phyloP scores from a whole-genome alignment of 1,140 invertebrate genomes.

The Rhynchophorus ferrugineus region DNA sequence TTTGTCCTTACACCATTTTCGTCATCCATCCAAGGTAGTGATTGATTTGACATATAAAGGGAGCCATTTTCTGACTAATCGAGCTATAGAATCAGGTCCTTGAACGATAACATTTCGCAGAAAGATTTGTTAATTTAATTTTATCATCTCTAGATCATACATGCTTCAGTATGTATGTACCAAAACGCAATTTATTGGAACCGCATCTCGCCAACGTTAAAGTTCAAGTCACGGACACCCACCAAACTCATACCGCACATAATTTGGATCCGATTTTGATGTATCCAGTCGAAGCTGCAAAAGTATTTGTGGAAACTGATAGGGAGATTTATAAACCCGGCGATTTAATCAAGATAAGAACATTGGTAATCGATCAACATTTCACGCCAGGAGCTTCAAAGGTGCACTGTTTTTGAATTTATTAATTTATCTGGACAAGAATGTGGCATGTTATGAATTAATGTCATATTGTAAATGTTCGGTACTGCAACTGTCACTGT shows the following conservation, averaged over 20 bases:
- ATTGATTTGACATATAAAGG: conserved; percentile 33
- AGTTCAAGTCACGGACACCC: conserved; percentile 39
- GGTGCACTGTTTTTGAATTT: too few species aligned
- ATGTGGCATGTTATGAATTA: too few species aligned
- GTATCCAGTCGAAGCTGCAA: conserved; percentile 40
- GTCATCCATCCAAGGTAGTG: conserved; percentile 21
- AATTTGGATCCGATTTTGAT: conserved; percentile 45
- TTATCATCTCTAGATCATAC: conserved; percentile 24
- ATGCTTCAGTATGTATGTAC: conserved; percentile 32
- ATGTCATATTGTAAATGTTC: too few species aligned
- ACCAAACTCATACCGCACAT: conserved; percentile 43
- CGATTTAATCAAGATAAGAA: conserved; percentile 49
- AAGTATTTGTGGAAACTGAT: conserved; percentile 47
- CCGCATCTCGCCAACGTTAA: conserved; percentile 32
- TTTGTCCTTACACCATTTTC: conserved; percentile 25
- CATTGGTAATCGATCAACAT: conserved; percentile 46
- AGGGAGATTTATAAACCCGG: conserved; percentile 57
- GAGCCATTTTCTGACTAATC: conserved; percentile 23
- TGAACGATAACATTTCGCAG: not conserved
- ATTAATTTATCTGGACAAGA: too few species aligned
- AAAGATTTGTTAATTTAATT: not conserved
- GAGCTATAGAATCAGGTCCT: conserved; percentile 27
- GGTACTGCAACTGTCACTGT: too few species aligned
- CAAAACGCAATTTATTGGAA: conserved; percentile 17
- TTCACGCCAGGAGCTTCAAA: conserved; percentile 43